Conservation (phyloP, 2,113 vertebrate species). For the Equus quagga region DNA sequence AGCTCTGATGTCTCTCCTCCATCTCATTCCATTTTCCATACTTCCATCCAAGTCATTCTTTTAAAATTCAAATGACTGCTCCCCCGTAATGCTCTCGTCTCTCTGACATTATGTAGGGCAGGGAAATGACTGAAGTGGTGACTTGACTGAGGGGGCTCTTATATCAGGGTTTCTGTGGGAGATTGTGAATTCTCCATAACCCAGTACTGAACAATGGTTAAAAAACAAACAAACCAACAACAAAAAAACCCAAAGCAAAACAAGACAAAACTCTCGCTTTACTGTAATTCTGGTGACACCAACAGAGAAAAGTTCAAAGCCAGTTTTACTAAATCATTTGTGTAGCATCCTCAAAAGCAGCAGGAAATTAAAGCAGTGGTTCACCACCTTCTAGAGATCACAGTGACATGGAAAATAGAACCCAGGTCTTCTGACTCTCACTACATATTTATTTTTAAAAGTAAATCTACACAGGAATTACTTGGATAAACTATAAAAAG, state of each 20-base stretch:
- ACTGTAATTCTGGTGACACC: not conserved
- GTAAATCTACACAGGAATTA: not conserved
- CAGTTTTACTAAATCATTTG: not conserved
- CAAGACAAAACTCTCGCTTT: not conserved
- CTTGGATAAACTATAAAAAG: slow-evolving; percentile 26
- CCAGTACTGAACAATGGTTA: not conserved
- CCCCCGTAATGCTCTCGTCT: not conserved
- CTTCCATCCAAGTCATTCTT: not conserved
- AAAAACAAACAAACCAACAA: not conserved
- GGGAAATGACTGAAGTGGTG: not conserved
- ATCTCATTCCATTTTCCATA: not conserved
- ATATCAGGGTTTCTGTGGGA: not conserved
- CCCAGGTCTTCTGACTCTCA: not conserved
- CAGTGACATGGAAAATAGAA: not conserved
- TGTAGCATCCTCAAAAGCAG: not conserved
- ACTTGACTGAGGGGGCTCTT: not conserved
- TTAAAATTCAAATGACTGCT: not conserved
- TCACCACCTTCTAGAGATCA: not conserved
- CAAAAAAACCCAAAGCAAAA: not conserved
- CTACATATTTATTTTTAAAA: not conserved
- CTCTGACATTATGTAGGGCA: not conserved
- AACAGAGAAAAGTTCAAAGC: not conserved
- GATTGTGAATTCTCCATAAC: not conserved
- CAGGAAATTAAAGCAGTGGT: not conserved
- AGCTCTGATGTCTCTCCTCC: not conserved